Conservation (phyloP, 2,888 invertebrate genomes). For the Meiosimyza platycephala region DNA sequence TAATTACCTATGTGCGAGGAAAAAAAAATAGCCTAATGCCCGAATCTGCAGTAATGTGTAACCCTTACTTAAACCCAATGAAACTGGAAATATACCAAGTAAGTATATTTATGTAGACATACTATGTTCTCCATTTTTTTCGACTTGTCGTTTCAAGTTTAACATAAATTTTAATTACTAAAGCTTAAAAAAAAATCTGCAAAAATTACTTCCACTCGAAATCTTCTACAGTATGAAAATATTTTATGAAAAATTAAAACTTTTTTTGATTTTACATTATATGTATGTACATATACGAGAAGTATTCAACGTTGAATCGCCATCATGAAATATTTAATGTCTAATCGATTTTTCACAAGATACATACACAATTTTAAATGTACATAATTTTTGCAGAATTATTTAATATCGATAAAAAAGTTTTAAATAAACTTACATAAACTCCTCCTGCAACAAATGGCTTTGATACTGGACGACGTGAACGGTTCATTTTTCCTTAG, state of each 20-base stretch:
- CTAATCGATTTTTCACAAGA: background rate
- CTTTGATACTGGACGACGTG: conserved; percentile 44
- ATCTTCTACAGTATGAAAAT: background rate
- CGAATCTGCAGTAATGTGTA: too few relatives aligned
- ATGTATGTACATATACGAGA: background rate
- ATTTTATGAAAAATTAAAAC: background rate
- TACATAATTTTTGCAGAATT: background rate
- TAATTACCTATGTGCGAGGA: too few relatives aligned
- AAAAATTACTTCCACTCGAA: background rate
- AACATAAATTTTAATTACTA: background rate
- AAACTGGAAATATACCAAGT: too few relatives aligned
- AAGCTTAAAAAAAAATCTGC: background rate
- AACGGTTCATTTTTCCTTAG: conserved; percentile 50
- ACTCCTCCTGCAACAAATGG: conserved; percentile 52
- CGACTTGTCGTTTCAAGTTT: background rate
- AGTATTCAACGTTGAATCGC: background rate
- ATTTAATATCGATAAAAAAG: too few relatives aligned
- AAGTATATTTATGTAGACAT: too few relatives aligned
- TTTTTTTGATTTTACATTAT: background rate
- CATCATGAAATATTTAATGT: too few relatives aligned
- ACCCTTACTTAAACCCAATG: too few relatives aligned
- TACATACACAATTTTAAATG: background rate
- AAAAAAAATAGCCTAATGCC: too few relatives aligned
- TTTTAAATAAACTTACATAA: conserved; percentile 49
- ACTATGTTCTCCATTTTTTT: too few relatives aligned